A percentile compares a stretch with the other conserved stretches of the same genome.
phyloP scores from a whole-genome alignment of 2,113 vertebrate genomes.

The Zosterops japonicus region DNA sequence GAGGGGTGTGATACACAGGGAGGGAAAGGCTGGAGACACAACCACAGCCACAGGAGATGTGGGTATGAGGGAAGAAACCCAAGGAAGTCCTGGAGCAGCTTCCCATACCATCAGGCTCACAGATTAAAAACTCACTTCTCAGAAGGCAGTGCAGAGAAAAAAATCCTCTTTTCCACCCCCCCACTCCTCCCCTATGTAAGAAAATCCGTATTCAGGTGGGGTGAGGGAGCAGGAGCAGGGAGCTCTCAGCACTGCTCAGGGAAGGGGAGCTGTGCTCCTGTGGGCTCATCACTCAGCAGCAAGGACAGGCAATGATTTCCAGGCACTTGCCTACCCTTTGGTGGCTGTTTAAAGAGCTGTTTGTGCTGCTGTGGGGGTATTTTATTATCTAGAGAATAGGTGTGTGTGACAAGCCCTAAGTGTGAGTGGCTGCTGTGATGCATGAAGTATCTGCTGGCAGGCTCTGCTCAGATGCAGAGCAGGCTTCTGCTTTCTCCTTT shows the following conservation, averaged over 20 bases:
- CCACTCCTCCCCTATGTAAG: rapidly evolving
- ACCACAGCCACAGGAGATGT: background rate
- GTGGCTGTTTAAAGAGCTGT: background rate
- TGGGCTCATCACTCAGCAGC: background rate
- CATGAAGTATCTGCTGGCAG: background rate
- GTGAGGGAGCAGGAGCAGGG: background rate
- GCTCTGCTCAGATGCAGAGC: background rate
- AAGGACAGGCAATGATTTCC: background rate
- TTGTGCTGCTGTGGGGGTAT: background rate
- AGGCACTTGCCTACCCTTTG: background rate
- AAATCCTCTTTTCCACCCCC: rapidly evolving
- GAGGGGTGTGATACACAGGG: background rate
- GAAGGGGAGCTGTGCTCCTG: background rate
- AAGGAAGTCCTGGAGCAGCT: background rate
- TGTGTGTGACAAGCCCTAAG: slow-evolving; percentile 3
- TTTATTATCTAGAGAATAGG: background rate
- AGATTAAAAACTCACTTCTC: background rate
- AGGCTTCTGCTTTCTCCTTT: background rate
- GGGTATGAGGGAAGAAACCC: background rate
- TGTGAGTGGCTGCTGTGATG: background rate
- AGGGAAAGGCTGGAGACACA: background rate
- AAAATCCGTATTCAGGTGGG: rapidly evolving
- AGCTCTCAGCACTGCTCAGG: background rate
- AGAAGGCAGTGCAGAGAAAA: background rate
- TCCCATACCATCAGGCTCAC: background rate